These are phyloP conservation scores for Oikopleura dioica DNA, from an alignment of 23 tunicate species.

Conservation along the genomic window DNA sequence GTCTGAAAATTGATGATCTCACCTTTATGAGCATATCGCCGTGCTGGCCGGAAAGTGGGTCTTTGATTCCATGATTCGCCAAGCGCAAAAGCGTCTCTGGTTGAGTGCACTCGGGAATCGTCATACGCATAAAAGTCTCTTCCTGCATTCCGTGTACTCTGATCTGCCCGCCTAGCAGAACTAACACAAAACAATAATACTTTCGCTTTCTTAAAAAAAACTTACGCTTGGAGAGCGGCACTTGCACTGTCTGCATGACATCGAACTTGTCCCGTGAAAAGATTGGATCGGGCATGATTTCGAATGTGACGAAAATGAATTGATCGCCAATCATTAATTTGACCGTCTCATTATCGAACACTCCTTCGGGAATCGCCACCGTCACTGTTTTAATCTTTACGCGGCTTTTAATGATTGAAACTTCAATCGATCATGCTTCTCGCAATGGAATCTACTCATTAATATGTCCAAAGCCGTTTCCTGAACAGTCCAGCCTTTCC, in stretches of 20 bases:
- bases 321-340: background rate
- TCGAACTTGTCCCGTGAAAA: background rate
- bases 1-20: too few relatives aligned
- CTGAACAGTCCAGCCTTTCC: background rate
- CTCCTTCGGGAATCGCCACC: background rate
- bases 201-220: too few relatives aligned
- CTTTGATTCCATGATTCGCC: background rate
- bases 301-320: background rate
- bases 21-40: slow-evolving; percentile 13
- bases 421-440: too few relatives aligned
- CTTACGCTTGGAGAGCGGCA: background rate
- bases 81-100: background rate
- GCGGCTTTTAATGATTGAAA: too few relatives aligned
- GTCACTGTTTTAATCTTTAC: too few relatives aligned
- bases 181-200: too few relatives aligned
- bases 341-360: background rate
- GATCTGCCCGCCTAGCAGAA: background rate
- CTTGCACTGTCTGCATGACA: background rate
- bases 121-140: background rate
- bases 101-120: background rate
- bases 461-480: background rate
- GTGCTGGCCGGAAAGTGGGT: background rate
- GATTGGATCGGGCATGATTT: background rate
- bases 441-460: too few relatives aligned
- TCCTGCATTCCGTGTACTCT: background rate